Conservation (phyloP, 2,888 invertebrate species). For the Diplolepis rosae region DNA sequence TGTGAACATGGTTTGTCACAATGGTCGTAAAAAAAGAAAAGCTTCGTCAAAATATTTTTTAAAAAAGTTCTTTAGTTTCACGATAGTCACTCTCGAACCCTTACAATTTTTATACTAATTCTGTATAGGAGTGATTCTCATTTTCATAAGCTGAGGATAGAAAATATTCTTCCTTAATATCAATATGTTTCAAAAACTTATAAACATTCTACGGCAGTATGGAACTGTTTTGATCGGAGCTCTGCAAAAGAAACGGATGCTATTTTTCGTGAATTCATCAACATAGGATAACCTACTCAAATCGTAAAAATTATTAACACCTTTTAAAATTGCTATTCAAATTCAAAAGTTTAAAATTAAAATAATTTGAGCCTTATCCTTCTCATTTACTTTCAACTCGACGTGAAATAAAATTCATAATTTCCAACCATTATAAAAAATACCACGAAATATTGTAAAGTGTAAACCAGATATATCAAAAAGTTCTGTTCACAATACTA, state of each 20-base stretch:
- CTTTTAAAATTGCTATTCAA: too few species aligned
- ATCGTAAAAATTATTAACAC: too few species aligned
- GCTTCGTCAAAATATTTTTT: constrained; percentile 3
- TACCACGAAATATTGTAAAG: background rate
- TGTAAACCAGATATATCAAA: constrained; percentile 16
- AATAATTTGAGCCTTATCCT: background rate
- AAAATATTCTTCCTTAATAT: background rate
- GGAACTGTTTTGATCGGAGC: constrained; percentile 12
- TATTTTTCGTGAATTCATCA: background rate
- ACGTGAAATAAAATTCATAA: background rate
- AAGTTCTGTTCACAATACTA: constrained; percentile 6
- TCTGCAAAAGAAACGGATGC: background rate
- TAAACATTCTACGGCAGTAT: background rate
- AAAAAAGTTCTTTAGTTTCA: background rate
- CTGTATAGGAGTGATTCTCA: background rate
- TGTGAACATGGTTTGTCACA: constrained; percentile 10
- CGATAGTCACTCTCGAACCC: background rate
- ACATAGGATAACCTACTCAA: background rate
- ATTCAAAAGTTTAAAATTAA: background rate
- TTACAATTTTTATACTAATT: background rate
- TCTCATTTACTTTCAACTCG: background rate
- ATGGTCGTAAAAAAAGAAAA: constrained; percentile 20
- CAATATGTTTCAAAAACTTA: background rate
- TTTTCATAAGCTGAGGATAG: background rate
- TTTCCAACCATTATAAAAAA: background rate